Evolutionary conservation across 2,113 vertebrate species (phyloP), one percentile per base, ranked within the genome.

Genomic region (Calyptomena viridis): DNA sequence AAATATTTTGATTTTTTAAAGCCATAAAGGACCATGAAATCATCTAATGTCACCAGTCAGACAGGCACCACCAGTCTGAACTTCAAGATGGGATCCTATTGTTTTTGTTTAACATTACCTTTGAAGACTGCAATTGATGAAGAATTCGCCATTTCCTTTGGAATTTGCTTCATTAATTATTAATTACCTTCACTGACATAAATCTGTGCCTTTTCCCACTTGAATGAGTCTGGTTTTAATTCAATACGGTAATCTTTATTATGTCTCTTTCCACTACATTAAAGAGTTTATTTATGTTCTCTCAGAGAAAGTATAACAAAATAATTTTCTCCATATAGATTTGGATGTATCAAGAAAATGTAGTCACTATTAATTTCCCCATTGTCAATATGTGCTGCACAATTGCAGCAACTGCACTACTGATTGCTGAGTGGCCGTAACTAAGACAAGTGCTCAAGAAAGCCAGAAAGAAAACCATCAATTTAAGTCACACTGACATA

Each of bases 391-490:
- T 39, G 49, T 71, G 39, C 47, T 52, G 49, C 60, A 60, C 28
- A 82, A 86, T 3, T 60, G 53, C 64, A 82, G 7, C 42, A 59
- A 83, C 58, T 87, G 42, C 49, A 46, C 23, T 79, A 50, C 15
- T 46, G 60, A 68, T 53, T 68, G 52, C 44, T 56, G 56, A 90
- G 84, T 60, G 59, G 25, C 49, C 87, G 5, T 37, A 88, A 63
- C n/a, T 28, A 78, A 84, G 62, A 28, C 9, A 93, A 89, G 59
- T n/a, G 35, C 33, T 69, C 37, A 83, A 35, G 76, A 89, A 86
- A 94, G n/a, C 10, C 72, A 74, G 47, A 76, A 86, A 55, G 59
- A 86, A 90, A 83, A 84, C 12, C 39, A 89, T 19, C 56, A 68
- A 12, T 21, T n/a, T 69, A 75, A 91, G 24, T 74, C 42, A 60